Conservation (phyloP, 2,888 invertebrate genomes). For the Eupeodes luniger region DNA sequence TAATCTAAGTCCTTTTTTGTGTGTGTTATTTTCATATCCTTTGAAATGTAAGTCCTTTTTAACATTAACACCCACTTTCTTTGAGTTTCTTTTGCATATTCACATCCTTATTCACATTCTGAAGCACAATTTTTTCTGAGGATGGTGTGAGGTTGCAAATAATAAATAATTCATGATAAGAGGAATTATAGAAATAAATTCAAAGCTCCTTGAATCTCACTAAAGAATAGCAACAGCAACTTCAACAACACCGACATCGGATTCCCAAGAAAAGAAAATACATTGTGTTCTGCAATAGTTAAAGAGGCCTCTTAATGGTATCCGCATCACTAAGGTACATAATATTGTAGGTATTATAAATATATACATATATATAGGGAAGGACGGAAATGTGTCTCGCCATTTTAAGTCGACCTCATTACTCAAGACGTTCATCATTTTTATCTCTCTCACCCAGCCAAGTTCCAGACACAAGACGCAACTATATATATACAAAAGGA, state of each 20-base stretch:
- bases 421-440: constrained; percentile 76
- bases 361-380: background rate
- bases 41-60: constrained; percentile 22
- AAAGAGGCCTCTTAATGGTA: constrained; percentile 47
- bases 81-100: constrained; percentile 40
- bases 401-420: constrained; percentile 74
- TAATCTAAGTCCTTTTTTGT: constrained; percentile 28
- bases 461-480: constrained; percentile 44
- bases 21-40: background rate
- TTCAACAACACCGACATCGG: background rate
- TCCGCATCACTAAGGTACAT: constrained; percentile 18
- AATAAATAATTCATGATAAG: constrained; percentile 63
- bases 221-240: background rate
- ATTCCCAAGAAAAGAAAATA: constrained; percentile 1
- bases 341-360: background rate
- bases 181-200: constrained; percentile 56
- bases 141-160: constrained; percentile 43
- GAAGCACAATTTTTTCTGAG: constrained; percentile 19
- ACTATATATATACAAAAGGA: background rate
- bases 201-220: constrained; percentile 42
- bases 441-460: constrained; percentile 67
- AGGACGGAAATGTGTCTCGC: constrained; percentile 72
- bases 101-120: constrained; percentile 10
- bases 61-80: constrained; percentile 41
- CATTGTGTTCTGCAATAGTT: constrained; percentile 10